Conservation (phyloP, 2,113 vertebrate genomes). For the Nothocercus nigrocapillus region DNA sequence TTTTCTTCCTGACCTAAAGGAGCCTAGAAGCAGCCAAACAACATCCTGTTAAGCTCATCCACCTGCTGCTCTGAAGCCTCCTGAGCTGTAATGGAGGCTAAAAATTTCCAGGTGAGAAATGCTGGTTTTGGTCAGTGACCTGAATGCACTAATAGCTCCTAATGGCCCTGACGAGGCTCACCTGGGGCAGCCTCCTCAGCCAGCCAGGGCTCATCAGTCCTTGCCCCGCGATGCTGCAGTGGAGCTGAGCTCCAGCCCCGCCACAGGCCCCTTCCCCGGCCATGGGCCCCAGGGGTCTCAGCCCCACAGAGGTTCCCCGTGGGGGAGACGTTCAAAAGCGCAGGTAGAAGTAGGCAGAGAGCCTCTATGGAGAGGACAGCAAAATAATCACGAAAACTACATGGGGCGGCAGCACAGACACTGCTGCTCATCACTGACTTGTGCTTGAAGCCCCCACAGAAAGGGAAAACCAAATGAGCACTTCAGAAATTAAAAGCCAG, state of each 20-base stretch:
- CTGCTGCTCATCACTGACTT: fast-evolving
- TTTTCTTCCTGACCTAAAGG: neutral
- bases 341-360: neutral
- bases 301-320: no score
- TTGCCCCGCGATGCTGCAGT: neutral
- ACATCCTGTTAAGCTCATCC: fast-evolving
- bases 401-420: neutral
- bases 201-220: neutral
- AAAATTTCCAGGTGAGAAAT: neutral
- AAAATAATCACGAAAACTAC: neutral
- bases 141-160: fast-evolving
- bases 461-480: neutral
- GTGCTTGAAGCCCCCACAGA: fast-evolving
- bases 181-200: no score
- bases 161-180: neutral
- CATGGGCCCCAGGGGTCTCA: no score
- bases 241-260: neutral
- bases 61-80: neutral
- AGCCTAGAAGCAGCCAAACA: fast-evolving
- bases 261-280: no score
- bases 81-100: neutral
- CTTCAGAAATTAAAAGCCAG: neutral
- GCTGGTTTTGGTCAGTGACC: neutral
- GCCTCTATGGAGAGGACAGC: neutral
- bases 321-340: neutral